phyloP scores from a whole-genome alignment of 2,113 vertebrate genomes.

The Coryphaenoides rupestris region DNA sequence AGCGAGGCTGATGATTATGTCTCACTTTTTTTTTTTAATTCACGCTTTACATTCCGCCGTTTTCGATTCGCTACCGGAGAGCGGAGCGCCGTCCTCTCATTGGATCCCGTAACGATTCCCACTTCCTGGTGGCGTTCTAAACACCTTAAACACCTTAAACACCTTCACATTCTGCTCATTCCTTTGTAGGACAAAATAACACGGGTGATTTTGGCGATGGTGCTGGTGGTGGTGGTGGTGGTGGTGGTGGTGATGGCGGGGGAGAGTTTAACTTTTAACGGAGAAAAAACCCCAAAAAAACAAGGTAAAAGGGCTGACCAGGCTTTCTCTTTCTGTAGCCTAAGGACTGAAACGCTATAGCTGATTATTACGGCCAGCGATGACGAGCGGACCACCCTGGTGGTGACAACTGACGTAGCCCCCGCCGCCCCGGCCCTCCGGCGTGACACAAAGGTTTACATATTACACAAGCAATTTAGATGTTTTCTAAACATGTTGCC shows the following conservation, averaged over 20 bases:
- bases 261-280: constrained; percentile 20
- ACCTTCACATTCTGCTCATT: constrained; percentile 53
- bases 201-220: too few species aligned
- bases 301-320: constrained; percentile 61
- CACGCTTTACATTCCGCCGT: too few species aligned
- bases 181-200: constrained; percentile 63
- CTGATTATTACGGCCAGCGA: constrained; percentile 84
- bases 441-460: constrained; percentile 97
- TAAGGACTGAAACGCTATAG: constrained; percentile 75
- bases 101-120: too few species aligned
- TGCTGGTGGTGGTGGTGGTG: too few species aligned
- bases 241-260: constrained; percentile 1
- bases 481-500: constrained; percentile 99
- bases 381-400: constrained; percentile 93
- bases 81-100: too few species aligned
- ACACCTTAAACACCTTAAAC: too few species aligned
- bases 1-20: too few species aligned
- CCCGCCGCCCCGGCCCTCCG: constrained; percentile 80
- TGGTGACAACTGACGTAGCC: constrained; percentile 89
- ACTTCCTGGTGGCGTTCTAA: constrained; percentile 43
- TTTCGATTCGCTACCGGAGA: too few species aligned
- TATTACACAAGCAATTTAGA: constrained; percentile 98
- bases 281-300: too few species aligned
- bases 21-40: too few species aligned
- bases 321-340: constrained; percentile 70